Conservation (phyloP, 2,113 vertebrate genomes). For the Kryptolebias marmoratus region DNA sequence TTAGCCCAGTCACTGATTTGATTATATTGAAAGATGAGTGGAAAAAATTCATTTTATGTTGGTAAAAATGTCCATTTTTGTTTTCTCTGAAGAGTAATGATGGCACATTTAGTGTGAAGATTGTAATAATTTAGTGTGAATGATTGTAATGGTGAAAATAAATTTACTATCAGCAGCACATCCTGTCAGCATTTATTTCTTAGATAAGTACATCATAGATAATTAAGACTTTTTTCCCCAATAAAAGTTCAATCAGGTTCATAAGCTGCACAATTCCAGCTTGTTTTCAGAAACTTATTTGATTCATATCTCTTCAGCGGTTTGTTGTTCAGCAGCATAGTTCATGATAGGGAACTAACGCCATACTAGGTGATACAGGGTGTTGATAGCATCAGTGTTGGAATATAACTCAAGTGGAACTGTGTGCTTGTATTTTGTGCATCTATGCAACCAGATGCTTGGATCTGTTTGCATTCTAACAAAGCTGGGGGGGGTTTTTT, state of each 20-base stretch:
- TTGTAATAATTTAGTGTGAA: too few relatives aligned
- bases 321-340: background rate
- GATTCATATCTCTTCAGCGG: background rate
- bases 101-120: too few relatives aligned
- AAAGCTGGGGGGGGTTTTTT: background rate
- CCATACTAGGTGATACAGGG: background rate
- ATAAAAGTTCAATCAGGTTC: background rate
- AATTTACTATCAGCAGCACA: too few relatives aligned
- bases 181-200: background rate
- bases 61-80: too few relatives aligned
- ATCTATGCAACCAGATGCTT: background rate
- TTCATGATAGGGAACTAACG: conserved; percentile 10
- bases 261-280: background rate
- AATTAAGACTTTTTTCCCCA: background rate
- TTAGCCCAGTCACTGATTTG: too few relatives aligned
- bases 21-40: too few relatives aligned
- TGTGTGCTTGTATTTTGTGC: background rate
- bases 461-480: conserved; percentile 7
- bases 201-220: background rate
- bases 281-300: background rate
- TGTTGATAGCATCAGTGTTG: background rate
- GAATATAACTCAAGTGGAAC: background rate
- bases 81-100: too few relatives aligned
- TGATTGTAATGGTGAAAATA: background rate
- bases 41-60: too few relatives aligned